Evolutionary conservation across 2,888 invertebrate genomes (phyloP), one percentile per base, ranked within the genome.

Genomic region (Psococerastis gibbosa): DNA sequence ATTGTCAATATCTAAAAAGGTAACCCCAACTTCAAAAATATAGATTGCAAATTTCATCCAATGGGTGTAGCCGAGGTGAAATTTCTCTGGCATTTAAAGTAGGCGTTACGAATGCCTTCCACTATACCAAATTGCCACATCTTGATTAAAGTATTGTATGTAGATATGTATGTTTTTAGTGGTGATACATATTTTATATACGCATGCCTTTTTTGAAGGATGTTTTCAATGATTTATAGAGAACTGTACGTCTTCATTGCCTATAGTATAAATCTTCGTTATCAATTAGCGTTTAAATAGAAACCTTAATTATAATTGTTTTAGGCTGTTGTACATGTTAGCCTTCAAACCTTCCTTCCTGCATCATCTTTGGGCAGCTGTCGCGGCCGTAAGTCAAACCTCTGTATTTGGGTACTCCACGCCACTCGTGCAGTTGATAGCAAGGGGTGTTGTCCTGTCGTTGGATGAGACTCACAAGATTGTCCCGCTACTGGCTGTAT

Each of bases 311-410:
- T n/a, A n/a, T n/a, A n/a, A n/a, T 18, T 41, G 18, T 47, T 44
- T 2, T 51, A 79, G 80, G 55, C 60, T 87, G 42, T 62, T 87
- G 2, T 83, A 83, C 57, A 79, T 80, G 42, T 59, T 87, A 51
- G 82, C 84, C 0, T 82, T 85, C 56, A 81, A 79, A 55, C 78
- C 81, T 0, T 63, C 70, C 42, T 83, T 87, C 55, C 67, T 87
- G 27, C 71, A 78, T n/a, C 69, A 75, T 11, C 62, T 85, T 6
- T 87, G 87, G 85, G 67, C 63, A 18, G 59, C 60, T 1, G 60
- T 71, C 43, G 52, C 62, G 1, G 57, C 60, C 2, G 57, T 65
- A 6, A 61, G 62, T 34, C 66, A 68, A 43, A 59, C 60, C 1
- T 66, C 69, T 4, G 56, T 67, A 8, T 61, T 64, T 49, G 63